Evolutionary conservation across 2,888 invertebrate genomes (phyloP).

Genomic region (Amblyjoppa fuscipennis): DNA sequence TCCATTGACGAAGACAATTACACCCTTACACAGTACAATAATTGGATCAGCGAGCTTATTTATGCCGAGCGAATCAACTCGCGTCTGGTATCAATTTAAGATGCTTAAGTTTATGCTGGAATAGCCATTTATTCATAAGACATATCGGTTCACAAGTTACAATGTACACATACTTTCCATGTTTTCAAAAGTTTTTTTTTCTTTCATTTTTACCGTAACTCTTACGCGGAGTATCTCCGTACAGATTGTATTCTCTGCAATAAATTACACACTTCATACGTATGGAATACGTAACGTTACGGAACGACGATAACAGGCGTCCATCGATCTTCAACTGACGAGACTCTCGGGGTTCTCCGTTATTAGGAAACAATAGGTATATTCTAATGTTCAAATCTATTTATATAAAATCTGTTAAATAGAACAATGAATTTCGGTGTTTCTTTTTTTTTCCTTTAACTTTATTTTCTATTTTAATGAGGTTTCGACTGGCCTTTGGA

Average conservation of each 20-base stretch:
- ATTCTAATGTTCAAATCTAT: slow-evolving; percentile 63
- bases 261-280: slow-evolving; percentile 11
- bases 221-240: background rate
- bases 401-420: slow-evolving; percentile 68
- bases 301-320: slow-evolving; percentile 42
- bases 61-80: background rate
- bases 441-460: slow-evolving; percentile 13
- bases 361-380: slow-evolving; percentile 44
- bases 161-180: slow-evolving; percentile 76
- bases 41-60: slow-evolving; percentile 8
- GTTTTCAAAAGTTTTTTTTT: slow-evolving; percentile 15
- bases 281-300: slow-evolving; percentile 16
- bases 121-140: slow-evolving; percentile 78
- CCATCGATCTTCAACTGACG: slow-evolving; percentile 22
- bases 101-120: slow-evolving; percentile 39
- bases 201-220: too few species aligned
- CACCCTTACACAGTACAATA: background rate
- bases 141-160: slow-evolving; percentile 76
- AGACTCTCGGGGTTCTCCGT: background rate
- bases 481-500: slow-evolving; percentile 50
- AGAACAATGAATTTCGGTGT: slow-evolving; percentile 52
- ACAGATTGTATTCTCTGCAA: background rate
- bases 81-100: background rate
- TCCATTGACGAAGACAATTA: background rate
- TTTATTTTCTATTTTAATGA: slow-evolving; percentile 38